Conservation (phyloP, 2,888 invertebrate species). For the Andrena flavipes region DNA sequence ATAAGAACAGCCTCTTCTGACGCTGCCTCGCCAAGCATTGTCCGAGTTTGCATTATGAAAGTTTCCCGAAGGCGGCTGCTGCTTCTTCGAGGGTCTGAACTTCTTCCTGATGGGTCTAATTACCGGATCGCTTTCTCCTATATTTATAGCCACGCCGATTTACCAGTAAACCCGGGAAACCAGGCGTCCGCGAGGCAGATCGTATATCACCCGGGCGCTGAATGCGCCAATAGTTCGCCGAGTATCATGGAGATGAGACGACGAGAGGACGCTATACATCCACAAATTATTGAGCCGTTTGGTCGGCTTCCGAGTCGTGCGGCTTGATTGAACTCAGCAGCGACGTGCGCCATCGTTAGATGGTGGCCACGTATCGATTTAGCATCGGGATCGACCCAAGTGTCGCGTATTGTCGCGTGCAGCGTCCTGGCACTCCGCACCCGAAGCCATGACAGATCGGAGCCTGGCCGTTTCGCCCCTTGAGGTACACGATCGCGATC, state of each 20-base stretch:
- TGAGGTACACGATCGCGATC: not conserved
- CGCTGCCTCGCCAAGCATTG: not conserved
- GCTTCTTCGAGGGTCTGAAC: slow-evolving; percentile 7
- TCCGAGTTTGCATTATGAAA: slow-evolving; percentile 3
- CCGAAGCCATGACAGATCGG: slow-evolving; percentile 39
- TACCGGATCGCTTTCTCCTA: slow-evolving; percentile 25
- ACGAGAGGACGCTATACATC: slow-evolving; percentile 23
- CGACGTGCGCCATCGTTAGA: slow-evolving; percentile 33
- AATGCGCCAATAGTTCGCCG: slow-evolving; percentile 46
- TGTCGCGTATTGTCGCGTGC: slow-evolving; percentile 51
- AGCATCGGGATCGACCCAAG: slow-evolving; percentile 33
- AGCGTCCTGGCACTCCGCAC: slow-evolving; percentile 33
- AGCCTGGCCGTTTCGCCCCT: slow-evolving; percentile 15
- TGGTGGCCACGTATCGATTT: slow-evolving; percentile 50
- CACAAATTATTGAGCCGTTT: slow-evolving; percentile 62
- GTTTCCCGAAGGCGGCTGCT: not conserved
- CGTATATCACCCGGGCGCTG: slow-evolving; percentile 43
- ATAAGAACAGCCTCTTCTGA: not conserved
- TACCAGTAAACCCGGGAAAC: slow-evolving; percentile 8
- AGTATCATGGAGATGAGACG: slow-evolving; percentile 53
- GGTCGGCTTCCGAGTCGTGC: slow-evolving; percentile 33
- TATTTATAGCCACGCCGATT: slow-evolving; percentile 25
- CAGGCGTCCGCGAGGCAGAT: not conserved
- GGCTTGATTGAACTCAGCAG: slow-evolving; percentile 54
- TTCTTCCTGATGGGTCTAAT: slow-evolving; percentile 29